phyloP scores from a whole-genome alignment of 2,113 vertebrate species.

The Calypte anna region DNA sequence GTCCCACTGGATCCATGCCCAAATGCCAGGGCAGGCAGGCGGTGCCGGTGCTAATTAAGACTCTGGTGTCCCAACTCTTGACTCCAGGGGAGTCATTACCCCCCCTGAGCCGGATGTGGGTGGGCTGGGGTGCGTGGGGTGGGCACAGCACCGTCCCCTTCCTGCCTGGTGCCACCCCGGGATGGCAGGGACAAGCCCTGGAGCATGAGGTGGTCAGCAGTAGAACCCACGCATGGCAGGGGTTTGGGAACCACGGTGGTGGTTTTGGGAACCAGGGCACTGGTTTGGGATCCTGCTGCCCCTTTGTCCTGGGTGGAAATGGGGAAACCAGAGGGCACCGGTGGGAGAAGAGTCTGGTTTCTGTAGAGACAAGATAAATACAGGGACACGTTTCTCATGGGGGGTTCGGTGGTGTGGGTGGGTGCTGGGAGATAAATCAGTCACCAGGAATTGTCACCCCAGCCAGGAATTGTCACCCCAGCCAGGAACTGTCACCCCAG shows the following conservation, averaged over 20 bases:
- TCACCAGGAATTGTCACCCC: background rate
- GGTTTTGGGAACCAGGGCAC: background rate
- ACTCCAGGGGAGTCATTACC: accelerated
- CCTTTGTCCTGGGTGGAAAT: accelerated
- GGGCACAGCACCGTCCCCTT: accelerated
- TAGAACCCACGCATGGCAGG: background rate
- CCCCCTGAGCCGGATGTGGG: background rate
- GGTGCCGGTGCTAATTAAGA: background rate
- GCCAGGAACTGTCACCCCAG: background rate
- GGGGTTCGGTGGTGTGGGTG: background rate
- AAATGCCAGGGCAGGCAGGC: accelerated
- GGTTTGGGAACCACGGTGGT: background rate
- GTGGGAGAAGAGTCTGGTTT: background rate
- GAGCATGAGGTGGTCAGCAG: background rate
- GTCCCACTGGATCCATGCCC: background rate
- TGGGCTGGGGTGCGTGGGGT: accelerated
- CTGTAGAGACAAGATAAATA: background rate
- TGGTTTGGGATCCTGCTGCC: background rate
- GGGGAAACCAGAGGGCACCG: background rate
- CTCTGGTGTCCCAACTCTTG: accelerated
- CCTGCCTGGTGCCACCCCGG: background rate
- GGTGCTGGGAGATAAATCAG: background rate
- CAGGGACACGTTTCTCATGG: background rate
- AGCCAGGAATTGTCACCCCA: too few species aligned
- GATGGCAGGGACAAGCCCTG: accelerated